phyloP scores from a whole-genome alignment of 2,113 vertebrate species.

The Pseudopodoces humilis region DNA sequence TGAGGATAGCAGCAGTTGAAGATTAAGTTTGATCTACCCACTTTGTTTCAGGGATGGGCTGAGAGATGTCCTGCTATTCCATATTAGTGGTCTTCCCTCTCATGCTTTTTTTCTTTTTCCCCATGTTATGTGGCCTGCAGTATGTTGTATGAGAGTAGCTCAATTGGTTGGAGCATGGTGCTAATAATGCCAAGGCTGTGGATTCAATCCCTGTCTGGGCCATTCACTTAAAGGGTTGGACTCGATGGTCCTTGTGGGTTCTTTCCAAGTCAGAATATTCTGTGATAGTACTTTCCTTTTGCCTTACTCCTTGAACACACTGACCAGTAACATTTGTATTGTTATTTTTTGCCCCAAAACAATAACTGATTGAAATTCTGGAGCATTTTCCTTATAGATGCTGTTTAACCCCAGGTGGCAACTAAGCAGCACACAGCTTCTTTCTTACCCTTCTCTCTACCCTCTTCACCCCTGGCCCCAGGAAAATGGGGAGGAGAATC shows the following conservation, averaged over 20 bases:
- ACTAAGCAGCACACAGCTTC: neutral
- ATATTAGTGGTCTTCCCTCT: neutral
- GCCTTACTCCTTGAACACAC: neutral
- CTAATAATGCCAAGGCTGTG: neutral
- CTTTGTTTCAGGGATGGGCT: neutral
- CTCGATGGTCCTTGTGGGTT: neutral
- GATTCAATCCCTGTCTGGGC: neutral
- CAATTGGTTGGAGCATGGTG: neutral
- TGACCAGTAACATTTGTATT: neutral
- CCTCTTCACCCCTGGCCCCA: neutral
- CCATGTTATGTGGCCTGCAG: fast-evolving
- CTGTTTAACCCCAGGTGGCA: neutral
- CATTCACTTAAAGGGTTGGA: neutral
- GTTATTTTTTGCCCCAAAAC: neutral
- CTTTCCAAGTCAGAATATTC: neutral
- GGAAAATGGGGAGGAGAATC: neutral
- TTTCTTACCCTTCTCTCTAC: neutral
- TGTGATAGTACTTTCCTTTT: neutral
- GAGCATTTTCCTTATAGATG: neutral
- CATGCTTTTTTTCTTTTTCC: neutral
- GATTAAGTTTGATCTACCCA: neutral
- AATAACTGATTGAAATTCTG: neutral
- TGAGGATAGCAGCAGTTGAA: neutral
- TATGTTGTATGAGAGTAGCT: neutral
- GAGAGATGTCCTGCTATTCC: neutral